Conservation (phyloP, 2,113 vertebrate genomes). For the Chaenogobius annularis region DNA sequence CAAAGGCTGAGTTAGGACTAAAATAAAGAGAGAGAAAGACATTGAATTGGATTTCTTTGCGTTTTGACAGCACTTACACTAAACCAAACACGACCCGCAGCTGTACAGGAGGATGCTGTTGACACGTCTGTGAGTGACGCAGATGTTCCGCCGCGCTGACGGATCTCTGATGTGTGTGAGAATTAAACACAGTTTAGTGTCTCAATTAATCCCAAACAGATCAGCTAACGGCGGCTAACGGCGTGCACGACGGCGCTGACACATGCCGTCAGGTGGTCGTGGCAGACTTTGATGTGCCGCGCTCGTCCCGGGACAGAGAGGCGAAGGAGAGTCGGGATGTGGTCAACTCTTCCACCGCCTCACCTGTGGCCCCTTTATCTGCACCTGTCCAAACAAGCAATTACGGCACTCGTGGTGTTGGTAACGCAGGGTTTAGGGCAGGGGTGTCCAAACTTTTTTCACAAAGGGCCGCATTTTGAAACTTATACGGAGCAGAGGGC, state of each 20-base stretch:
- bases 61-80: too few relatives aligned
- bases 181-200: slow-evolving; percentile 79
- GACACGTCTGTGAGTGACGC: slow-evolving; percentile 47
- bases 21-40: too few relatives aligned
- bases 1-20: too few relatives aligned
- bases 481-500: too few relatives aligned
- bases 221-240: slow-evolving; percentile 43
- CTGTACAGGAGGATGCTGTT: slow-evolving; percentile 61
- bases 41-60: too few relatives aligned
- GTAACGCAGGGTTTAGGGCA: slow-evolving; percentile 24
- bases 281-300: slow-evolving; percentile 74
- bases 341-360: slow-evolving; percentile 42
- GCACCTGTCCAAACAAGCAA: slow-evolving; percentile 76
- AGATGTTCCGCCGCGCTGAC: slow-evolving; percentile 68
- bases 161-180: slow-evolving; percentile 64
- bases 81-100: slow-evolving; percentile 29
- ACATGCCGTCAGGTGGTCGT: slow-evolving; percentile 65
- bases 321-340: slow-evolving; percentile 61
- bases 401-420: slow-evolving; percentile 22
- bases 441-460: too few relatives aligned
- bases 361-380: slow-evolving; percentile 70
- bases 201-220: slow-evolving; percentile 72
- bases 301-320: slow-evolving; percentile 23
- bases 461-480: too few relatives aligned
- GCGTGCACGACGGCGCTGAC: slow-evolving; percentile 36